Percentiles rank a stretch among this genome's conserved stretches.
Evolutionary conservation across 2,888 invertebrate species (phyloP).

Genomic region (Aproaerema taeniolella): DNA sequence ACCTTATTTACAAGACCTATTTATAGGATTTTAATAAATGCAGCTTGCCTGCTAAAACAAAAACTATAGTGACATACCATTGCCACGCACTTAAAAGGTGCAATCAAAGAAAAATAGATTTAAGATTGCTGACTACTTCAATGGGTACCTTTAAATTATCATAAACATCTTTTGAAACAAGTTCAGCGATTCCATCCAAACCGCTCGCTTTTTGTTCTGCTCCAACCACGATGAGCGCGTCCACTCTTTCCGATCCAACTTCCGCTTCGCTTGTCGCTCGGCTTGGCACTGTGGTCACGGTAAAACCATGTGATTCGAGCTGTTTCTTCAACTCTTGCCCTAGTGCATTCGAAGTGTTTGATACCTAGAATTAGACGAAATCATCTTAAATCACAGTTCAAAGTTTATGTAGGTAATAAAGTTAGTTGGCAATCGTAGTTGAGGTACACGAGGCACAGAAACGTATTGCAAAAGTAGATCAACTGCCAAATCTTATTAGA

Average conservation of each 20-base stretch:
- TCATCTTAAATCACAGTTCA: neutral
- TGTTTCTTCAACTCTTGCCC: slow-evolving; percentile 46
- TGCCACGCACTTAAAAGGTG: too few relatives aligned
- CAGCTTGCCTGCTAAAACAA: too few relatives aligned
- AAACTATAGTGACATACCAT: too few relatives aligned
- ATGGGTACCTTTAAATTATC: slow-evolving; percentile 50
- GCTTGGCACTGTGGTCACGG: slow-evolving; percentile 36
- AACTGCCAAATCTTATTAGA: too few relatives aligned
- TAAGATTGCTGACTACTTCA: neutral
- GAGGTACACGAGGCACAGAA: too few relatives aligned
- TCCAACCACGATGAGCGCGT: slow-evolving; percentile 57
- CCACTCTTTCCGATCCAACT: slow-evolving; percentile 33
- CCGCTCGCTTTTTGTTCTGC: slow-evolving; percentile 37
- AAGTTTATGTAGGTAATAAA: too few relatives aligned
- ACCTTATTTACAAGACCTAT: too few relatives aligned
- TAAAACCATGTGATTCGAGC: slow-evolving; percentile 45
- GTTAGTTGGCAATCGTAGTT: too few relatives aligned
- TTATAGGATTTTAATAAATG: too few relatives aligned
- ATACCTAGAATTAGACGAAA: slow-evolving; percentile 43
- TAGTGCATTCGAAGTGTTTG: slow-evolving; percentile 44
- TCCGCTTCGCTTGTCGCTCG: slow-evolving; percentile 26
- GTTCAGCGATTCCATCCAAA: slow-evolving; percentile 41
- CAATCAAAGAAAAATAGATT: too few relatives aligned
- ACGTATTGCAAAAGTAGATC: too few relatives aligned
- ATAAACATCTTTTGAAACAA: slow-evolving; percentile 55